phyloP scores from a whole-genome alignment of 1,140 invertebrate genomes.

The Metopolophium dirhodum region DNA sequence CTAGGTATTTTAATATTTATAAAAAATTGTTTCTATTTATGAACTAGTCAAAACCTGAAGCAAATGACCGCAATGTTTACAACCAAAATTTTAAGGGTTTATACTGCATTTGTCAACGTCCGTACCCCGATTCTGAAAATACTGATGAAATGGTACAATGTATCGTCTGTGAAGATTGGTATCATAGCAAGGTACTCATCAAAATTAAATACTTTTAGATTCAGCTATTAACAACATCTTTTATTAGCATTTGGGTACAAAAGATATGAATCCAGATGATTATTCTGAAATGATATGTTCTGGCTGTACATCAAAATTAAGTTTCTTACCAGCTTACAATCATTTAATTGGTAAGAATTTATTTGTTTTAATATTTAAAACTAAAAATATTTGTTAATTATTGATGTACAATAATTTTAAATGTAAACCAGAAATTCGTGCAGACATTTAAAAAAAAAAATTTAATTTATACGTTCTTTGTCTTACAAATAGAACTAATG shows the following conservation, averaged over 20 bases:
- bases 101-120: conserved; percentile 92
- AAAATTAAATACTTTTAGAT: conserved; percentile 53
- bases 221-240: conserved; percentile 52
- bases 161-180: conserved; percentile 98
- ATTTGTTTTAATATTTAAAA: neutral
- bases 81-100: conserved; percentile 94
- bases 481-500: too few relatives aligned
- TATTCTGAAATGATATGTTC: conserved; percentile 83
- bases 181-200: conserved; percentile 73
- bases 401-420: too few relatives aligned
- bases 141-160: conserved; percentile 96
- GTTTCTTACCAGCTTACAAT: conserved; percentile 41
- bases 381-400: too few relatives aligned
- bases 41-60: conserved; percentile 68
- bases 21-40: neutral
- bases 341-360: conserved; percentile 40
- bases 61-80: conserved; percentile 82
- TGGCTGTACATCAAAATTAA: conserved; percentile 72
- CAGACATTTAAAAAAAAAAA: too few relatives aligned
- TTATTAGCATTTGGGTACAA: conserved; percentile 73
- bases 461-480: too few relatives aligned
- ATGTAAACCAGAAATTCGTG: too few relatives aligned
- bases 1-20: neutral
- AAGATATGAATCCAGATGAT: conserved; percentile 67
- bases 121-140: conserved; percentile 91